These are phyloP conservation scores for Aleiodes leptofemur DNA, from an alignment of 2,888 invertebrate species.

Conservation along the genomic window DNA sequence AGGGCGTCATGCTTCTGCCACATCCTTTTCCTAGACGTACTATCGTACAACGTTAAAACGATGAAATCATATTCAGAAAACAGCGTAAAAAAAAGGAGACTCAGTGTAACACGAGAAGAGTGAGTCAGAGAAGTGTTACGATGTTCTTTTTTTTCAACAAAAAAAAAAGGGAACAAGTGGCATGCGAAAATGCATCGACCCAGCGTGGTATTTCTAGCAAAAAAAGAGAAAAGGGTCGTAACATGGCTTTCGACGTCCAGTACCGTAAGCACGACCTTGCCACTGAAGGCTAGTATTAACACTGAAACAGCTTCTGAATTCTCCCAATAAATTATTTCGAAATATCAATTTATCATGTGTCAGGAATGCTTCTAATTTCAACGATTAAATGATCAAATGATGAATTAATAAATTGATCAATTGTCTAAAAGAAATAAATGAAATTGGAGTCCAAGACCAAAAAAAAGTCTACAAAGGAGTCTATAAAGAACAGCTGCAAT, in stretches of 20 bases:
- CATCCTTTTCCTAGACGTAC: slow-evolving; percentile 17
- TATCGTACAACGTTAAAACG: slow-evolving; percentile 6
- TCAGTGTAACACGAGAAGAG: neutral
- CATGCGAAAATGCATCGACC: slow-evolving; percentile 43
- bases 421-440: neutral
- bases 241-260: slow-evolving; percentile 27
- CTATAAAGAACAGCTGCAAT: neutral
- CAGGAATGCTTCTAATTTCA: neutral
- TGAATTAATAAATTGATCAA: neutral
- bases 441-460: neutral
- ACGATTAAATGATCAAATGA: neutral
- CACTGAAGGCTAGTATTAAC: slow-evolving; percentile 49
- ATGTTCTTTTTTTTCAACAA: neutral
- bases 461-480: neutral
- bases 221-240: slow-evolving; percentile 41
- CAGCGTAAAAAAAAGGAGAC: neutral
- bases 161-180: slow-evolving; percentile 40
- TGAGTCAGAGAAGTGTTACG: slow-evolving; percentile 45
- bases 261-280: slow-evolving; percentile 71
- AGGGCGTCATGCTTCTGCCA: slow-evolving; percentile 18
- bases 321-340: neutral
- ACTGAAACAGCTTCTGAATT: neutral
- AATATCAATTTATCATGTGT: neutral
- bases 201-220: slow-evolving; percentile 52
- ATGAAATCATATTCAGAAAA: slow-evolving; percentile 33